These are phyloP conservation scores for Dolichallabes microphthalmus DNA, from an alignment of 2,113 vertebrate species.

Conservation along the genomic window DNA sequence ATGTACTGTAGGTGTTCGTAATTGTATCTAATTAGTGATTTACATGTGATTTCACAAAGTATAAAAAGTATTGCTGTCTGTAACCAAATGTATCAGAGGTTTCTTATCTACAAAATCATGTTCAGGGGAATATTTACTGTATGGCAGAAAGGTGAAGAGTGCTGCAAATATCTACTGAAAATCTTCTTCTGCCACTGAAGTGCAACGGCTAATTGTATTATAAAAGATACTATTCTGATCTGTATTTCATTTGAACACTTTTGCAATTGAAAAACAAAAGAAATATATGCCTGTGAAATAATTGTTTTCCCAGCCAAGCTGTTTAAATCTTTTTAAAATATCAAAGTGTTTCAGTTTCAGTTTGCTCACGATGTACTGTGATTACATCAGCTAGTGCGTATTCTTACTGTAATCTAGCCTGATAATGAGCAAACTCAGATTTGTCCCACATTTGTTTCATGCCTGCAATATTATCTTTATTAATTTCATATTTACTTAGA, in stretches of 20 bases:
- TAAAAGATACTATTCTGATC: background rate
- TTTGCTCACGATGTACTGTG: background rate
- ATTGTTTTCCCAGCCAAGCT: background rate
- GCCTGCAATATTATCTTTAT: background rate
- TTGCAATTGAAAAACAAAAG: background rate
- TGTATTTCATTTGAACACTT: background rate
- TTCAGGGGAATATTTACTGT: background rate
- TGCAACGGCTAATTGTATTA: too few species aligned
- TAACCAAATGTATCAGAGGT: constrained; percentile 49
- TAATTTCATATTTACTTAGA: background rate
- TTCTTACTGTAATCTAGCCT: background rate
- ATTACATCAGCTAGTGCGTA: background rate
- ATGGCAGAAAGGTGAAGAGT: background rate
- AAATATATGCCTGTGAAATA: background rate
- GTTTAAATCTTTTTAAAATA: background rate
- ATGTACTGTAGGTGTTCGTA: constrained; percentile 62
- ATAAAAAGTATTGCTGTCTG: constrained; percentile 53
- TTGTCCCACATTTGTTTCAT: background rate
- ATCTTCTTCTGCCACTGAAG: background rate
- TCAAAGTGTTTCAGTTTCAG: too few species aligned
- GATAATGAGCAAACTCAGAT: background rate
- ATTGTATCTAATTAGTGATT: constrained; percentile 56
- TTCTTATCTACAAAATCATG: constrained; percentile 37
- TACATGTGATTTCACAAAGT: constrained; percentile 52
- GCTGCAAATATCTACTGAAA: background rate